Base-by-base conservation (phyloP, 2,888 invertebrate species). In the Polietes domitor region DNA sequence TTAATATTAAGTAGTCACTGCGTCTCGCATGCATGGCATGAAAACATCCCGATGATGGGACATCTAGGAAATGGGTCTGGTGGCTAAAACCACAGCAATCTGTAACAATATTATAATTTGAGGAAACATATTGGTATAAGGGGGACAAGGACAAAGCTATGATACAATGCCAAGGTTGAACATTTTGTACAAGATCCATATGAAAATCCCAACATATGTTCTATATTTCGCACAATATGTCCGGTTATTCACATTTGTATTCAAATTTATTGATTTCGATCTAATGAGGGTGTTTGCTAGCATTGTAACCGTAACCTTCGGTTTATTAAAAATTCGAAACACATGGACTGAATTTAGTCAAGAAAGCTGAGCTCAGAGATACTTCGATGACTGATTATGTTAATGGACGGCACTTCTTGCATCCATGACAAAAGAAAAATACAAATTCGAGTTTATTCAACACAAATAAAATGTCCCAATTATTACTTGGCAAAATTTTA, bases 191-290 rank as follows among this genome's bases (percentile, higher is more conserved):
- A n/a, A n/a, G n/a, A n/a, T n/a, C n/a, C n/a, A n/a, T n/a, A n/a
- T n/a, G n/a, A n/a, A n/a, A n/a, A n/a, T n/a, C n/a, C 24, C 65
- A 37, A 41, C 19, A 37, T 37, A 21, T 41, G n/a, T n/a, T n/a
- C n/a, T n/a, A n/a, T n/a, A n/a, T n/a, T n/a, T n/a, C n/a, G n/a
- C n/a, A n/a, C n/a, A n/a, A n/a, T n/a, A n/a, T n/a, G n/a, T n/a
- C n/a, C n/a, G 28, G 15, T 21, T n/a, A n/a, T 15, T 10, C 10
- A 37, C 68, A 68, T 68, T 68, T 24, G 43, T 68, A 68, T 41
- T 68, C 68, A 68, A 68, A 68, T 68, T 68, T 68, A 68, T 43
- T 68, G 68, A 68, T 68, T 68, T 68, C 43, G 37, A 68, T 43
- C 24, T 68, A 41, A 68, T 41, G 43, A 21, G 24, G 21, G 24